Evolutionary conservation across 1,140 invertebrate genomes (phyloP).

Genomic region (Pentalonia nigronervosa): DNA sequence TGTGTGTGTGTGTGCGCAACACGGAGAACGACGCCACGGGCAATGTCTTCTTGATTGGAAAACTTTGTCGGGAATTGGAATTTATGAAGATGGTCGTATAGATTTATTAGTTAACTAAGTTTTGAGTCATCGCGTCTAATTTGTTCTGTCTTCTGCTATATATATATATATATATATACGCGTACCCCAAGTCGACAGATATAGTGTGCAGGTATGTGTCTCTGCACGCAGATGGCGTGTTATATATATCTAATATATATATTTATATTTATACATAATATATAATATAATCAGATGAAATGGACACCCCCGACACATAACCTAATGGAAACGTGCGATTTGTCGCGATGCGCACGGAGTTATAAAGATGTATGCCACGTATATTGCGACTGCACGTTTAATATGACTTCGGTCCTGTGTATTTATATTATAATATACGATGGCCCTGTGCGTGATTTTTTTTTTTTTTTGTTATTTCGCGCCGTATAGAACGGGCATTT

Average conservation of each 20-base stretch:
- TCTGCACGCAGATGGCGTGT: neutral
- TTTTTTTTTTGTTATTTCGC: neutral
- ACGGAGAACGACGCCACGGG: neutral
- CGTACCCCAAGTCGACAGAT: no score
- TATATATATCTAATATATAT: neutral
- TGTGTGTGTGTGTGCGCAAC: neutral
- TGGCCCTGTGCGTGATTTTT: neutral
- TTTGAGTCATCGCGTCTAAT: neutral
- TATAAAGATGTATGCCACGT: neutral
- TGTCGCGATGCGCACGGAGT: neutral
- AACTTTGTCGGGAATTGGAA: constrained; percentile 17
- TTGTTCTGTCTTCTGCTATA: neutral
- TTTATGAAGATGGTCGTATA: constrained; percentile 28
- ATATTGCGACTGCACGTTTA: neutral
- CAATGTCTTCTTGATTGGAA: constrained; percentile 40
- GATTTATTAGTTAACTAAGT: constrained; percentile 30
- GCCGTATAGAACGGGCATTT: neutral
- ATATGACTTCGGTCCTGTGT: neutral
- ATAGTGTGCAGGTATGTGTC: no score
- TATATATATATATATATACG: no score
- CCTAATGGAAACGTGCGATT: neutral
- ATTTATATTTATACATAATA: no score
- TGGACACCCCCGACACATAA: neutral
- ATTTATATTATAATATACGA: neutral
- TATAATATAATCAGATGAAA: neutral